Evolutionary conservation across 2,888 invertebrate species (phyloP).

Genomic region (Venustoraphidia nigricollis): DNA sequence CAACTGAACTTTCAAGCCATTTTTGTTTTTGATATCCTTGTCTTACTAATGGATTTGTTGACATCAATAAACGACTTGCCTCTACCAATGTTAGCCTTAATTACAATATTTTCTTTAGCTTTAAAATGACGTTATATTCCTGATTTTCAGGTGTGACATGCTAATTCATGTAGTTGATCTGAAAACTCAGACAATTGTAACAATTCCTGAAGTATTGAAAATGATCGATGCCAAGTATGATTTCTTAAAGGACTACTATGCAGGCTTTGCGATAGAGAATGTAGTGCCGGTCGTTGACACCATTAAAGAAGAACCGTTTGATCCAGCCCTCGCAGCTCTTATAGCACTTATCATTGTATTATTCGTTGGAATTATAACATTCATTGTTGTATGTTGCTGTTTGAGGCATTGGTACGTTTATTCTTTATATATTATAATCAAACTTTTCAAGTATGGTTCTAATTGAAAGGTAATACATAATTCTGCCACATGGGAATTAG

Average conservation of each 20-base stretch:
- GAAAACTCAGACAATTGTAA: constrained; percentile 53
- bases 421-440: background rate
- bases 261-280: constrained; percentile 58
- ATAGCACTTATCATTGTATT: constrained; percentile 74
- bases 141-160: constrained; percentile 57
- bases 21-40: constrained; percentile 5
- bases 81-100: no score
- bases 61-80: background rate
- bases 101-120: no score
- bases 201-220: constrained; percentile 63
- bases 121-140: no score
- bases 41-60: no score
- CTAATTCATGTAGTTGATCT: constrained; percentile 71
- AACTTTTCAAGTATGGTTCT: background rate
- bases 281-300: constrained; percentile 53
- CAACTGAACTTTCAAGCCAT: no score
- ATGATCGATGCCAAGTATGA: constrained; percentile 76
- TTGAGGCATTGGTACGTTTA: constrained; percentile 61
- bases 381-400: constrained; percentile 76
- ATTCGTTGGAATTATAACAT: constrained; percentile 73
- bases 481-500: no score
- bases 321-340: constrained; percentile 71
- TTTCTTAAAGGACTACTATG: constrained; percentile 62
- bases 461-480: no score
- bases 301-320: constrained; percentile 59